Evolutionary conservation across 2,888 invertebrate species (phyloP).

Genomic region (Eupithecia pulchellata): DNA sequence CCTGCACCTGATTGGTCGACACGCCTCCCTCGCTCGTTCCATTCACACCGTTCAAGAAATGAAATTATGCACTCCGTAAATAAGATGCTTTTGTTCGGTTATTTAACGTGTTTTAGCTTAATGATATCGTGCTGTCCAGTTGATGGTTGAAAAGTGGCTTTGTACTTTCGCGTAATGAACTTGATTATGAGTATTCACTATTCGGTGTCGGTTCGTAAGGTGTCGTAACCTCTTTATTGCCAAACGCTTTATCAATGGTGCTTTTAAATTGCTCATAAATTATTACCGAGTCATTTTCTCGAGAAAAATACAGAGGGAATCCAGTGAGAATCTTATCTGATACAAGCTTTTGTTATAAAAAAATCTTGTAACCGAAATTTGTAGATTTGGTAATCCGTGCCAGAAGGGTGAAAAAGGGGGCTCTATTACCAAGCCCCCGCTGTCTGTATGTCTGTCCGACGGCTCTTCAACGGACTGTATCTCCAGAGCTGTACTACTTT

Average conservation of each 20-base stretch:
- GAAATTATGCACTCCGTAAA: slow-evolving; percentile 81
- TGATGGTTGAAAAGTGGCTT: slow-evolving; percentile 30
- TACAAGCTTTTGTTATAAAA: neutral
- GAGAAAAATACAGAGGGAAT: neutral
- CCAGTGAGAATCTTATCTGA: neutral
- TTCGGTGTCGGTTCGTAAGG: neutral
- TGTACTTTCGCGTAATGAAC: slow-evolving; percentile 9
- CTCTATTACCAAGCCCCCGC: too few relatives aligned
- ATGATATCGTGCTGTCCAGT: slow-evolving; percentile 48
- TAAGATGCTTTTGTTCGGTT: slow-evolving; percentile 71
- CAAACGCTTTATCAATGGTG: neutral
- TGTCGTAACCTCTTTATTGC: neutral
- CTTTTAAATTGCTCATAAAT: neutral
- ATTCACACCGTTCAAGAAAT: slow-evolving; percentile 62
- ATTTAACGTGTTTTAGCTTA: slow-evolving; percentile 62
- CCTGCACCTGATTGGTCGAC: slow-evolving; percentile 82
- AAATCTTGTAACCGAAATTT: neutral
- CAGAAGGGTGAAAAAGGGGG: too few relatives aligned
- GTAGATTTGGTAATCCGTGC: too few relatives aligned
- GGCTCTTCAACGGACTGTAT: too few relatives aligned
- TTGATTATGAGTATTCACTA: neutral
- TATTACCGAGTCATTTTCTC: neutral
- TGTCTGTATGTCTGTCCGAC: too few relatives aligned
- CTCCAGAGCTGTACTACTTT: too few relatives aligned
- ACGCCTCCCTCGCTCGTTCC: slow-evolving; percentile 62